Percentiles rank a stretch among this genome's conserved stretches.
Conservation (phyloP, 2,113 vertebrate species). For the Amphiprion percula region DNA sequence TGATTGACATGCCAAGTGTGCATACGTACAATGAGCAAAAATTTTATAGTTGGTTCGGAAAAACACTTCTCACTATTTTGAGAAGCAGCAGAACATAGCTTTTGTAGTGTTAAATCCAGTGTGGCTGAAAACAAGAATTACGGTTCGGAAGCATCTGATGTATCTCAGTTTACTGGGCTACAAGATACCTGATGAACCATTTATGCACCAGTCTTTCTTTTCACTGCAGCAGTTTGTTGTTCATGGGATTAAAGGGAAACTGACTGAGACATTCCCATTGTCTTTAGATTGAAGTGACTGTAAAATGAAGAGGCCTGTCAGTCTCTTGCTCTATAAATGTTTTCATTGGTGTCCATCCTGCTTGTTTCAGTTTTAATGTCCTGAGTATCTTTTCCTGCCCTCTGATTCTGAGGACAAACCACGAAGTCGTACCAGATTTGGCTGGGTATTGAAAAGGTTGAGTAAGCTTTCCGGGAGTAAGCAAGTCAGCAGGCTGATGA, state of each 20-base stretch:
- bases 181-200: neutral
- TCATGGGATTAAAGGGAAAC: slow-evolving; percentile 5
- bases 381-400: slow-evolving; percentile 37
- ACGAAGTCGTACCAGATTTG: neutral
- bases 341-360: neutral
- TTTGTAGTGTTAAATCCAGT: slow-evolving; percentile 53
- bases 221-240: neutral
- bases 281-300: neutral
- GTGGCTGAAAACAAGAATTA: slow-evolving; percentile 18
- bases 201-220: neutral
- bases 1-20: neutral
- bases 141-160: slow-evolving; percentile 6
- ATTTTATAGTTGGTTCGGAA: neutral
- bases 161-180: neutral
- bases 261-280: neutral
- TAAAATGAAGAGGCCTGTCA: too few species aligned
- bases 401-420: slow-evolving; percentile 1
- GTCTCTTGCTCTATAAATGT: neutral
- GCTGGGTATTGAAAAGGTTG: slow-evolving; percentile 21
- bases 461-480: slow-evolving; percentile 25
- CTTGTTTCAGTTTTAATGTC: slow-evolving; percentile 14
- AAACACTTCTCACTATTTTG: neutral
- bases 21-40: slow-evolving; percentile 1
- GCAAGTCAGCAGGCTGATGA: slow-evolving; percentile 1
- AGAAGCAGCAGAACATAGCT: slow-evolving; percentile 5